A percentile compares a stretch with the other conserved stretches of the same genome.
Conservation (phyloP, 2,797 vertebrate species). For the Acanthurus leucopareius region DNA sequence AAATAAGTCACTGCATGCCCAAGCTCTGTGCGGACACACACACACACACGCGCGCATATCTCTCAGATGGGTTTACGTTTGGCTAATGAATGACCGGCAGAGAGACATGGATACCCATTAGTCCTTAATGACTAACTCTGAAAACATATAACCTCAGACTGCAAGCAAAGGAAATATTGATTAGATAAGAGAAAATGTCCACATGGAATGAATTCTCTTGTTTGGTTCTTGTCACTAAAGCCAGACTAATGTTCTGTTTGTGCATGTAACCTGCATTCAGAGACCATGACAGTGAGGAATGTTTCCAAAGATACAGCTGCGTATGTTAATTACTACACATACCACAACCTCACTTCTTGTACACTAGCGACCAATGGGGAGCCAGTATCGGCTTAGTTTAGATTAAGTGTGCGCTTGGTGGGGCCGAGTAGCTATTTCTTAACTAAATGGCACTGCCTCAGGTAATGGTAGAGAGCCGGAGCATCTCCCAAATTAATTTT, state of each 20-base stretch:
- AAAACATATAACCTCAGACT: conserved; percentile 61
- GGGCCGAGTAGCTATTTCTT: conserved; percentile 69
- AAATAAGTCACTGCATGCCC: conserved; percentile 31
- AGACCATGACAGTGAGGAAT: conserved; percentile 52
- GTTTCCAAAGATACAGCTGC: conserved; percentile 28
- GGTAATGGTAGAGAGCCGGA: conserved; percentile 72
- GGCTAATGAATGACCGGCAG: conserved; percentile 44
- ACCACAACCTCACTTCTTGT: conserved; percentile 31
- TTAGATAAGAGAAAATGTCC: conserved; percentile 48
- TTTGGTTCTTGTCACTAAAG: conserved; percentile 48
- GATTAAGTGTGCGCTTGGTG: conserved; percentile 54
- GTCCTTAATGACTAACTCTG: conserved; percentile 59
- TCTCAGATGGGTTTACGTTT: conserved; percentile 18
- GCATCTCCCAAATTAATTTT: conserved; percentile 81
- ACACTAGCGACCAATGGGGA: conserved; percentile 49
- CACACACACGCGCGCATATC: neutral
- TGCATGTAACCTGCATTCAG: conserved; percentile 50
- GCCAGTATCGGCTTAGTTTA: conserved; percentile 56
- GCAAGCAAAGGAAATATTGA: conserved; percentile 63
- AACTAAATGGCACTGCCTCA: conserved; percentile 76
- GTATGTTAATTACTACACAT: conserved; percentile 57
- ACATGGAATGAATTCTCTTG: conserved; percentile 46
- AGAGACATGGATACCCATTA: conserved; percentile 42
- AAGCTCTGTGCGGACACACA: neutral
- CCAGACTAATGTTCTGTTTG: conserved; percentile 52